These are phyloP conservation scores for Drosophila hawaiiensis DNA, from an alignment of 2,888 invertebrate species.

Conservation along the genomic window DNA sequence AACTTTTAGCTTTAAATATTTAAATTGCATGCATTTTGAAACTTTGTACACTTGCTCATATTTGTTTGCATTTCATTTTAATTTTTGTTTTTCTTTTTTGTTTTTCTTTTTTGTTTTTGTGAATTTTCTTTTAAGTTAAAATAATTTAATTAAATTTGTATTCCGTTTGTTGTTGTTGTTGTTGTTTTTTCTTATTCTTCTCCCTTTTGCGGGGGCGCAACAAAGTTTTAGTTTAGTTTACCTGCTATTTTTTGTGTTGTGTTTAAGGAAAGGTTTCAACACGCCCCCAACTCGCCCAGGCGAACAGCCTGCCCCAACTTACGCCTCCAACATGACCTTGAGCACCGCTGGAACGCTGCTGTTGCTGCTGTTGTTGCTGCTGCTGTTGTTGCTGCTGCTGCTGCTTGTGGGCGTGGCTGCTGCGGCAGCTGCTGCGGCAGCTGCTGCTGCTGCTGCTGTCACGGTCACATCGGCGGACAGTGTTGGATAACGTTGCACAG, in stretches of 20 bases:
- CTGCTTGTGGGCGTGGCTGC: constrained; percentile 61
- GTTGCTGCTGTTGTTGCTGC: constrained; percentile 55
- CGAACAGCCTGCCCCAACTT: constrained; percentile 73
- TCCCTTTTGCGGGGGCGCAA: constrained; percentile 24
- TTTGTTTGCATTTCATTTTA: constrained; percentile 27
- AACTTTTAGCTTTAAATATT: constrained; percentile 76
- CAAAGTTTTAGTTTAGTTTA: constrained; percentile 42
- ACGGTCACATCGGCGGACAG: constrained; percentile 85
- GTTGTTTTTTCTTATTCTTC: constrained; percentile 5
- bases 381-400: constrained; percentile 36
- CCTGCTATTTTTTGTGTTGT: constrained; percentile 11
- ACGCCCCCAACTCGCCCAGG: constrained; percentile 21
- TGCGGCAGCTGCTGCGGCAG: constrained; percentile 66
- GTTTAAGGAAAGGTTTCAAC: constrained; percentile 56
- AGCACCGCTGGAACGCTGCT: constrained; percentile 83
- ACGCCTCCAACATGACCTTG: constrained; percentile 89
- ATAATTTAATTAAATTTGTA: constrained; percentile 52
- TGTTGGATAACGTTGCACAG: constrained; percentile 83
- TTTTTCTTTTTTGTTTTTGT: constrained; percentile 42
- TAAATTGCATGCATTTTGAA: constrained; percentile 82
- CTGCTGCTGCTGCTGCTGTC: constrained; percentile 74
- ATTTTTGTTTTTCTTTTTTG: constrained; percentile 26
- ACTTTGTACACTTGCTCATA: constrained; percentile 76
- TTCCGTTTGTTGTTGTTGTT: constrained; percentile 17
- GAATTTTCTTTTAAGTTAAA: constrained; percentile 56